Evolutionary conservation across 2,797 vertebrate species (phyloP), one percentile per base, ranked within the genome.

Genomic region (Gymnopithys bicolor): DNA sequence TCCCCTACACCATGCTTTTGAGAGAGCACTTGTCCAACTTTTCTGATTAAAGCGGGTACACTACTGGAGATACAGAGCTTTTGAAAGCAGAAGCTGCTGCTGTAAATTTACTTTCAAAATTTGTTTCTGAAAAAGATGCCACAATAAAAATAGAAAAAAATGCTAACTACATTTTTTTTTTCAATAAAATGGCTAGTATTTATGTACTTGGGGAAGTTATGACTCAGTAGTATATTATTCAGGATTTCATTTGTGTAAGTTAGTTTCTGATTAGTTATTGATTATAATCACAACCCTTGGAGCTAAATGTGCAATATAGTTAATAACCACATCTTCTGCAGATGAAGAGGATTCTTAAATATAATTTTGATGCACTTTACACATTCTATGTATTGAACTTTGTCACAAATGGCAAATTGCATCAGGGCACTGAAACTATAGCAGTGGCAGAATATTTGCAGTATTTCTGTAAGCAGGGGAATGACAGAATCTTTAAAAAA

Each of bases 161-260:
- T 91, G 90, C 56, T 91, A 95, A 75, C 37, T 74, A 49, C 35
- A 13, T 89, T 96, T 41, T 43, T 41, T n/a, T 83, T 96, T 84
- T 94, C 64, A 92, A 49, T 87, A 78, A 68, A 87, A 90, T 41
- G 21, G 48, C 53, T 78, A 76, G 41, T 83, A 73, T 85, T 95
- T 95, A 84, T 86, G 83, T 90, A 33, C 60, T 79, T 91, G 35
- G 37, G 76, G 60, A 95, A 84, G 81, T 93, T 95, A 94, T 73
- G 95, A 96, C 53, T 94, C 91, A 93, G 85, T 96, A 80, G 59
- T 89, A 39, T 92, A 78, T 89, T 92, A 87, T 89, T 35, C 49
- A 75, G 80, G n/a, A 35, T 88, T 97, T 95, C 63, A 94, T 91
- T 97, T 96, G 78, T 87, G 60, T 91, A 97, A 94, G 87, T 95